phyloP scores from a whole-genome alignment of 2,888 invertebrate genomes.

The Drepanosiphum platanoidis region DNA sequence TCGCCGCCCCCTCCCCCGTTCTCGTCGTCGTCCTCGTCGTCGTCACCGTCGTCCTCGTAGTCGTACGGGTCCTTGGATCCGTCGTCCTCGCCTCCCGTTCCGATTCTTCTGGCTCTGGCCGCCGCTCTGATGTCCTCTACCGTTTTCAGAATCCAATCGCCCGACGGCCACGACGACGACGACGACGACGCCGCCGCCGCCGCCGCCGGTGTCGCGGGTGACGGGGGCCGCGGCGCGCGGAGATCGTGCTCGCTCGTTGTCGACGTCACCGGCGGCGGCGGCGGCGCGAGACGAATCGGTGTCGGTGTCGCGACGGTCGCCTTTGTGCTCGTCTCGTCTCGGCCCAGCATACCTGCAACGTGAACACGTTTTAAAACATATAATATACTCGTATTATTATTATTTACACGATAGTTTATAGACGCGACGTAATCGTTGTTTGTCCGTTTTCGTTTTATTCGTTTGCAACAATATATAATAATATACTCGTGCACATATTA shows the following conservation, averaged over 20 bases:
- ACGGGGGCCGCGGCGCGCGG: background rate
- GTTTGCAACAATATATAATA: too few relatives aligned
- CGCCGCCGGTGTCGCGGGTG: background rate
- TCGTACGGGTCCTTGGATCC: background rate
- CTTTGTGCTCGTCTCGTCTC: constrained; percentile 12
- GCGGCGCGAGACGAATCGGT: background rate
- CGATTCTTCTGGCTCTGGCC: background rate
- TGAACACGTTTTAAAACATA: too few relatives aligned
- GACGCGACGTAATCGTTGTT: too few relatives aligned
- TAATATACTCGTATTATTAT: background rate
- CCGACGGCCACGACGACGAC: constrained; percentile 33
- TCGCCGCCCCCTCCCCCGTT: constrained; percentile 18
- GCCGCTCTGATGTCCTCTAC: constrained; percentile 17
- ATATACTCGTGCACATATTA: too few relatives aligned
- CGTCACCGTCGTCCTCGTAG: constrained; percentile 27
- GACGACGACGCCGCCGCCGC: background rate
- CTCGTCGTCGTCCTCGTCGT: constrained; percentile 27
- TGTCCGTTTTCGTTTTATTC: too few relatives aligned
- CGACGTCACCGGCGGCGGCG: background rate
- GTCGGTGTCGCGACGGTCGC: background rate
- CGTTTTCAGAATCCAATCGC: constrained; percentile 42
- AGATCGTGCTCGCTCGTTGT: background rate
- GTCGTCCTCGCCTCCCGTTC: background rate
- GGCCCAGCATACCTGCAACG: constrained; percentile 32
- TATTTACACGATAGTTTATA: background rate